Evolutionary conservation across 2,888 invertebrate species (phyloP), one percentile per base, ranked within the genome.

Genomic region (Thelaira solivaga): DNA sequence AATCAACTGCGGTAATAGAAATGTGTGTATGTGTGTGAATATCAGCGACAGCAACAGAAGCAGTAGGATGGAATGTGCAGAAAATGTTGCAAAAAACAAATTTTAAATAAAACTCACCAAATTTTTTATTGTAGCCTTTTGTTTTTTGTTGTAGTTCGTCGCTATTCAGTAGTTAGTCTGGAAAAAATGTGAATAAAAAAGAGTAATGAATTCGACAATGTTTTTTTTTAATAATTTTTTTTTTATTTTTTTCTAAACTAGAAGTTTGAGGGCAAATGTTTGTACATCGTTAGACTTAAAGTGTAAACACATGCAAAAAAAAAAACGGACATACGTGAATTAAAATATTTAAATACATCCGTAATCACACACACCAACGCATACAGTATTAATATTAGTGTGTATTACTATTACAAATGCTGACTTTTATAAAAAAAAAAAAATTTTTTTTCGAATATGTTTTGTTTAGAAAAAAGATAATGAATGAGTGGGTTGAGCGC

Each of bases 261-360:
- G 61, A 76, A 73, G 73, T 80, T 80, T 68, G 77, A 39, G 71
- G 62, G 67, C 64, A 77, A 80, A 74, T 75, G 74, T 71, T 74
- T 68, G 76, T 77, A 77, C 69, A 65, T 78, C 74, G 74, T 74
- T 69, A 78, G 64, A 69, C 43, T 55, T 55, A 67, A 59, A 20
- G n/a, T 36, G 45, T 22, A 53, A 53, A 71, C 36, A 43, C 20
- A 55, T 13, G 59, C 36, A 72, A 18, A 62, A 18, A 64, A 7
- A n/a, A n/a, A n/a, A n/a, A n/a, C n/a, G n/a, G n/a, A 16, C 11
- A 13, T 11, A 41, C 13, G 34, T 22, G n/a, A n/a, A n/a, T n/a
- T n/a, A n/a, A 45, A 2, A 26, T 24, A 41, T 18, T 18, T 49
- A 16, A 18, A 29, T 29, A 47, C 13, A 16, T 39, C 16, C 16